A percentile compares a stretch with the other conserved stretches of the same genome.
phyloP scores from a whole-genome alignment of 2,888 invertebrate species.

The Pristionchus fissidentatus region DNA sequence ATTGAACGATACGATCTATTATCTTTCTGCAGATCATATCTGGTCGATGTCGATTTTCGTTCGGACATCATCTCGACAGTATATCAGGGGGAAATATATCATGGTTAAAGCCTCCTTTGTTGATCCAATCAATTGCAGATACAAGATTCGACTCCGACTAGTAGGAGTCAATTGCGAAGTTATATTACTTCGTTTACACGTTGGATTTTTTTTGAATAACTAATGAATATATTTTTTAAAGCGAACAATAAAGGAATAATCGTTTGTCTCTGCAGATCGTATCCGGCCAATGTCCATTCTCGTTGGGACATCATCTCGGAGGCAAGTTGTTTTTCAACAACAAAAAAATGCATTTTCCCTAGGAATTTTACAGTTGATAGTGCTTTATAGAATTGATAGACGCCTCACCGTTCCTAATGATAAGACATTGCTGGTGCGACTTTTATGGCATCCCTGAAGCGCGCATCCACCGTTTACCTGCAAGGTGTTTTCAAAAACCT shows the following conservation, averaged over 20 bases:
- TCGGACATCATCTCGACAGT: slow-evolving; percentile 98
- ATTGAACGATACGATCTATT: not conserved
- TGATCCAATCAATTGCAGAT: too few species aligned
- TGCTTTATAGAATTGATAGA: too few species aligned
- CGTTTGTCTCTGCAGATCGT: slow-evolving; percentile 74
- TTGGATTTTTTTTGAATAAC: too few species aligned
- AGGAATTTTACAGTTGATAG: not conserved
- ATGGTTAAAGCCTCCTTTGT: too few species aligned
- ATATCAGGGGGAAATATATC: too few species aligned
- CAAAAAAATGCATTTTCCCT: not conserved
- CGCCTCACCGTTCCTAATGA: not conserved
- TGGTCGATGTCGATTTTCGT: slow-evolving; percentile 94
- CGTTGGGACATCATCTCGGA: slow-evolving; percentile 97
- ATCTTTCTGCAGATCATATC: slow-evolving; percentile 77
- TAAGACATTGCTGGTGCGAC: not conserved
- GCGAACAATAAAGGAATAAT: too few species aligned
- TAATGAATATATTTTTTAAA: too few species aligned
- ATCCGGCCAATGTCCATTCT: slow-evolving; percentile 94
- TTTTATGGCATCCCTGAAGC: not conserved
- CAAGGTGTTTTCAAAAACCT: too few species aligned
- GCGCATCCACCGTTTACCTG: not conserved
- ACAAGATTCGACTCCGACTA: too few species aligned
- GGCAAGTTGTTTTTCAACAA: slow-evolving; percentile 47
- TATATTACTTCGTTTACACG: too few species aligned
- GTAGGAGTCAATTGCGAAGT: too few species aligned